Base-by-base conservation (phyloP, 2,888 invertebrate species). In the Colostygia pectinataria region DNA sequence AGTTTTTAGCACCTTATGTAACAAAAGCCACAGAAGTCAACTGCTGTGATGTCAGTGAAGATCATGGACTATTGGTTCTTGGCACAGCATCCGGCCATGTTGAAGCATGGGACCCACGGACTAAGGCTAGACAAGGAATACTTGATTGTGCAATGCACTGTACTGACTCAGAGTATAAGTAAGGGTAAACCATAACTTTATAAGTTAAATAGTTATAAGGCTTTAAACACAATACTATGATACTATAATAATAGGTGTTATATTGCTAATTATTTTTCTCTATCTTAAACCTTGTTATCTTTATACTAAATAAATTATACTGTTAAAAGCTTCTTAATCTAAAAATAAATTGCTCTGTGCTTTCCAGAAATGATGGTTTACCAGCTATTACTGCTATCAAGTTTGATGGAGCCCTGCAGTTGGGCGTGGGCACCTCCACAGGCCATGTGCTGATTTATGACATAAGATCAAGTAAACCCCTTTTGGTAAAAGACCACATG, bases 41-140 rank as follows among this genome's bases (percentile, higher is more conserved):
- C 75, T 95, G 95, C 68, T 96, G 97, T 75, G 92, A 93, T 58
- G 93, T 99, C 7, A 99, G 97, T 90, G 94, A 96, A 0, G 93
- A 94, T 41, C 98, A 99, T 91, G 94, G 98, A 61, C 90, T 99
- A 38, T 84, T 99, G 12, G 87, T 95, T 39, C 93, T 95, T 65
- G 99, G 99, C 6, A 96, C 97, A 7, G 94, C 94, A 65, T 96
- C 97, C 75, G 99, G 99, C 0, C 94, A 93, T 64, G 93, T 99
- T 0, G 99, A 99, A 80, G 98, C 98, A 2, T 99, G 98, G 98
- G 99, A 99, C 88, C 97, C 98, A 6, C 91, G 99, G 50, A 92
- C 92, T 2, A 93, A 95, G 64, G 91, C 92, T 20, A 91, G 94
- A 74, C 97, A 95, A 59, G 96, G 95, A 4, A 91, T 93, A 10